phyloP scores from a whole-genome alignment of 1,140 invertebrate genomes.

The Cydia amplana region DNA sequence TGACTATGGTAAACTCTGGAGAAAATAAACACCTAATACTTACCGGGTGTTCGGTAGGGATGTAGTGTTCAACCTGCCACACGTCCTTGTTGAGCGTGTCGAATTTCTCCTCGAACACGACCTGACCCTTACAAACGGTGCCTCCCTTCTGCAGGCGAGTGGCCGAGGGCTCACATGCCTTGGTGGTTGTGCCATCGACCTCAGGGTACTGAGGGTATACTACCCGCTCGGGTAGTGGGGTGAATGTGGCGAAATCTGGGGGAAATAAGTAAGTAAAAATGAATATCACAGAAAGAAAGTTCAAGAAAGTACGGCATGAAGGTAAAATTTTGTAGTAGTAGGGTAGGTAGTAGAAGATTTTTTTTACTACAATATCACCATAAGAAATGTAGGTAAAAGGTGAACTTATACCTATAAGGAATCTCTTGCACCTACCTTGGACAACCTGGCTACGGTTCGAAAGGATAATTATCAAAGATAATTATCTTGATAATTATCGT shows the following conservation, averaged over 20 bases:
- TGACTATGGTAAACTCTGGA: not conserved
- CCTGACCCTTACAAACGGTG: slow-evolving; percentile 49
- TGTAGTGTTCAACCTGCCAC: slow-evolving; percentile 59
- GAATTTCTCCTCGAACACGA: slow-evolving; percentile 59
- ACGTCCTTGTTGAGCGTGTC: slow-evolving; percentile 42
- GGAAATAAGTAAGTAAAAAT: not conserved
- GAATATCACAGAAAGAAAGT: too few species aligned
- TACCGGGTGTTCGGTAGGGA: slow-evolving; percentile 51
- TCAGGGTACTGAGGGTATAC: not conserved
- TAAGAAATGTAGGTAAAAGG: too few species aligned
- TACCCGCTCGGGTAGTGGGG: not conserved
- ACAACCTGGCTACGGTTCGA: too few species aligned
- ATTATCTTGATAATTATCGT: too few species aligned
- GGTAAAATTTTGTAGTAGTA: too few species aligned
- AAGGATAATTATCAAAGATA: too few species aligned
- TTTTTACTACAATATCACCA: too few species aligned
- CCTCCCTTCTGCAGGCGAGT: slow-evolving; percentile 43
- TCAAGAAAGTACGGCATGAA: too few species aligned
- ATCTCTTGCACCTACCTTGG: too few species aligned
- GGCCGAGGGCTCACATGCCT: slow-evolving; percentile 41
- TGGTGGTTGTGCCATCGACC: not conserved
- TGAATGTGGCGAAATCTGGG: slow-evolving; percentile 11
- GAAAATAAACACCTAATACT: slow-evolving; percentile 29
- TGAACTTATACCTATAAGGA: too few species aligned
- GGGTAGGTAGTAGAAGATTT: too few species aligned